Evolutionary conservation across 2,113 vertebrate genomes (phyloP).

Genomic region (Herpailurus yagouaroundi): DNA sequence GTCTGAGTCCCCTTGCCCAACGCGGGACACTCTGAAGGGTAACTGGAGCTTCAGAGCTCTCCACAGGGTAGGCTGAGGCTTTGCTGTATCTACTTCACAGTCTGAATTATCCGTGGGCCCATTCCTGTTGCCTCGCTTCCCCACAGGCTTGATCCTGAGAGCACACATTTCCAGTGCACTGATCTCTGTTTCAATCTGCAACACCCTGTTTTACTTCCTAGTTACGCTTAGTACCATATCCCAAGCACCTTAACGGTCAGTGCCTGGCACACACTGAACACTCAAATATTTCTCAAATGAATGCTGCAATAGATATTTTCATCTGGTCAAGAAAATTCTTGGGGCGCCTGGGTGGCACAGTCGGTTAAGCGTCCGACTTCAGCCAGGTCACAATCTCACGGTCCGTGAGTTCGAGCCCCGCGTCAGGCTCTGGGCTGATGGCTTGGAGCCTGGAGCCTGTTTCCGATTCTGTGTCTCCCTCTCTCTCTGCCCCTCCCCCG

Average conservation of each 20-base stretch:
- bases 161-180: background rate
- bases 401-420: no score
- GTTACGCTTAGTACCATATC: background rate
- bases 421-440: no score
- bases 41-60: background rate
- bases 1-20: background rate
- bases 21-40: background rate
- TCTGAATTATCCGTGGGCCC: background rate
- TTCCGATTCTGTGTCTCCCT: no score
- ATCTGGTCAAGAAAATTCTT: background rate
- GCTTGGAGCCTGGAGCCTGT: no score
- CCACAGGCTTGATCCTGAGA: background rate
- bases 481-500: no score
- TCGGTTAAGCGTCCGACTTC: no score
- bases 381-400: no score
- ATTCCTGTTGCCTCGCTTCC: background rate
- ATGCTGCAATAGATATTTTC: background rate
- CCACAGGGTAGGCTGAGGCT: background rate
- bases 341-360: no score
- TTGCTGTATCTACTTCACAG: background rate
- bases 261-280: background rate
- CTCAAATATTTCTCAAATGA: background rate
- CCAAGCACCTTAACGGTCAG: background rate
- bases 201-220: background rate
- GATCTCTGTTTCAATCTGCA: background rate